Evolutionary conservation across 2,888 invertebrate genomes (phyloP).

Genomic region (Cantharis rufa): DNA sequence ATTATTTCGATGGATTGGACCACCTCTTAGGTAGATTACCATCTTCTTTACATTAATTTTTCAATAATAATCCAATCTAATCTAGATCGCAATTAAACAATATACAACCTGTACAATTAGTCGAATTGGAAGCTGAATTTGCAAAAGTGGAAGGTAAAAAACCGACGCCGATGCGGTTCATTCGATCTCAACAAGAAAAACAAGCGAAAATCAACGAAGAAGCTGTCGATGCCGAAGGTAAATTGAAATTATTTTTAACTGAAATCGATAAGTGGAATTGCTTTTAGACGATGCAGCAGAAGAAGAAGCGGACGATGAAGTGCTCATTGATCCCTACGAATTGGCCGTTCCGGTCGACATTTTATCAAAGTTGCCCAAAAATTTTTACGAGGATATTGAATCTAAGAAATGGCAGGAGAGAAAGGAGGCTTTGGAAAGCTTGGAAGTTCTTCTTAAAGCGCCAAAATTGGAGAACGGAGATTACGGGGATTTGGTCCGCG

Average conservation of each 20-base stretch:
- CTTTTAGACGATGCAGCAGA: slow-evolving; percentile 61
- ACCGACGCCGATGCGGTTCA: slow-evolving; percentile 72
- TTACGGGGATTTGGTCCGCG: slow-evolving; percentile 86
- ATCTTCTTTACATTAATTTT: too few relatives aligned
- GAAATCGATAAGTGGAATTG: slow-evolving; percentile 50
- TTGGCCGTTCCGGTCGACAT: slow-evolving; percentile 92
- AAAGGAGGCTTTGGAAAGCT: slow-evolving; percentile 84
- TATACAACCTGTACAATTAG: slow-evolving; percentile 86
- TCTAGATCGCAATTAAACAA: slow-evolving; percentile 80
- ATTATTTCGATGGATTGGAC: slow-evolving; percentile 74
- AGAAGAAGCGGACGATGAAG: slow-evolving; percentile 58
- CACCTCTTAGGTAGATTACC: slow-evolving; percentile 51
- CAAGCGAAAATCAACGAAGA: slow-evolving; percentile 56
- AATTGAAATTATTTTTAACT: slow-evolving; percentile 38
- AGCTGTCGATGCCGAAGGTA: slow-evolving; percentile 58
- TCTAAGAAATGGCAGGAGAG: slow-evolving; percentile 97
- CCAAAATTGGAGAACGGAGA: slow-evolving; percentile 91
- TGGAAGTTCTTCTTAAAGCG: slow-evolving; percentile 77
- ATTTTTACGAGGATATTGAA: slow-evolving; percentile 92
- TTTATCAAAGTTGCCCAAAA: slow-evolving; percentile 88
- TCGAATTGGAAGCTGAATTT: slow-evolving; percentile 89
- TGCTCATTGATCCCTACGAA: slow-evolving; percentile 87
- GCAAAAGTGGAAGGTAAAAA: slow-evolving; percentile 69
- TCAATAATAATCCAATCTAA: too few relatives aligned
- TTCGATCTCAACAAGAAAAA: slow-evolving; percentile 82